phyloP scores from a whole-genome alignment of 2,888 invertebrate species.

The Slavum lentiscoides region DNA sequence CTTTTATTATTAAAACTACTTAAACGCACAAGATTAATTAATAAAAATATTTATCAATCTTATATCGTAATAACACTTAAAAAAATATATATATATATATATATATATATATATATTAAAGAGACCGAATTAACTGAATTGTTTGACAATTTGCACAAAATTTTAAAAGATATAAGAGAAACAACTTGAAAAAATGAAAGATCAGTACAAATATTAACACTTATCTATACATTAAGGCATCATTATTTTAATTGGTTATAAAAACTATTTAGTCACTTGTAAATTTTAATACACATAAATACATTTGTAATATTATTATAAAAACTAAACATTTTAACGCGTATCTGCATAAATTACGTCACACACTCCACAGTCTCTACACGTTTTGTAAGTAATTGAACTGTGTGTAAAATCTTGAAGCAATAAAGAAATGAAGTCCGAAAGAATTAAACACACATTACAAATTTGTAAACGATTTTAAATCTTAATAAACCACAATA shows the following conservation, averaged over 20 bases:
- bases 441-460: slow-evolving; percentile 16
- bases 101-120: slow-evolving; percentile 22
- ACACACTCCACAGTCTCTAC: slow-evolving; percentile 21
- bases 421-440: slow-evolving; percentile 3
- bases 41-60: slow-evolving; percentile 21
- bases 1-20: slow-evolving; percentile 29
- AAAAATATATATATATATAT: slow-evolving; percentile 10
- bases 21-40: slow-evolving; percentile 33
- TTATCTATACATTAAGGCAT: slow-evolving; percentile 30
- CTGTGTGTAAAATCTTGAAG: slow-evolving; percentile 28
- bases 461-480: slow-evolving; percentile 22
- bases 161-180: slow-evolving; percentile 24
- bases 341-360: slow-evolving; percentile 7
- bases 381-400: slow-evolving; percentile 9
- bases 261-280: slow-evolving; percentile 38
- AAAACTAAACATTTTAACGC: slow-evolving; percentile 25
- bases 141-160: slow-evolving; percentile 29
- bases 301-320: slow-evolving; percentile 37
- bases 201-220: slow-evolving; percentile 33
- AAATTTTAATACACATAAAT: slow-evolving; percentile 27
- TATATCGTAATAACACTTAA: not conserved
- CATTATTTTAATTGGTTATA: slow-evolving; percentile 12
- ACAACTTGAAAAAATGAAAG: not conserved
- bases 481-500: slow-evolving; percentile 26
- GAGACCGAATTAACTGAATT: slow-evolving; percentile 28